These are phyloP conservation scores for Leptopterna dolabrata DNA, from an alignment of 2,888 invertebrate genomes.

Conservation along the genomic window DNA sequence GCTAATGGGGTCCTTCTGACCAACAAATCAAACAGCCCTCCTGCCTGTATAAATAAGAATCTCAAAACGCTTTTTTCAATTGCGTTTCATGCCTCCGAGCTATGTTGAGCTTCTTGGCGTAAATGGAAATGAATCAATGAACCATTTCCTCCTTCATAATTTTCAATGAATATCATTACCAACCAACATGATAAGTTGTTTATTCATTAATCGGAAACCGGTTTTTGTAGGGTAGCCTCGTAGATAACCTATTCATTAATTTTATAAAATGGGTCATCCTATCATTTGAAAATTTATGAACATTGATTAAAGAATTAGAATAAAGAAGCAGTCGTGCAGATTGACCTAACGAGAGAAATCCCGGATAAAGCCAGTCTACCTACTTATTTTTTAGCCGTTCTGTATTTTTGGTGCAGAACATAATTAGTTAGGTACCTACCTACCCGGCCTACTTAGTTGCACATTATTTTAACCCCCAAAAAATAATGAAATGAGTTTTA, in stretches of 20 bases:
- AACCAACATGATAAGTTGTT: not conserved
- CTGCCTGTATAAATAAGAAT: constrained; percentile 7
- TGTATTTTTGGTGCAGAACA: too few relatives aligned
- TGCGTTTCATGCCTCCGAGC: not conserved
- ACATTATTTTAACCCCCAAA: too few relatives aligned
- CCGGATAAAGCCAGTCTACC: too few relatives aligned
- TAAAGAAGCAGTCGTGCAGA: not conserved
- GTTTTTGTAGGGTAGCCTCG: not conserved
- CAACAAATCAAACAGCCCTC: constrained; percentile 7
- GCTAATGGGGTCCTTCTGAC: not conserved
- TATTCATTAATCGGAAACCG: not conserved
- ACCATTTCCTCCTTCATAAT: not conserved
- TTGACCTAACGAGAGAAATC: too few relatives aligned
- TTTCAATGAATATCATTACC: not conserved
- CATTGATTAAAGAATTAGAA: too few relatives aligned
- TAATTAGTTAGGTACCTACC: too few relatives aligned
- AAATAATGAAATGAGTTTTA: too few relatives aligned
- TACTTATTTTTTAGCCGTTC: too few relatives aligned
- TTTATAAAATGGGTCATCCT: not conserved
- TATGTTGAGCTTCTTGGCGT: not conserved
- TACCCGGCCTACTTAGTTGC: too few relatives aligned
- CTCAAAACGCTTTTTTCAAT: constrained; percentile 1
- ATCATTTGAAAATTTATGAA: not conserved
- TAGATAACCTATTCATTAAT: not conserved
- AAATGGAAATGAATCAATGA: constrained; percentile 11